phyloP scores from a whole-genome alignment of 2,797 vertebrate species.

The Cirrhinus mrigala region DNA sequence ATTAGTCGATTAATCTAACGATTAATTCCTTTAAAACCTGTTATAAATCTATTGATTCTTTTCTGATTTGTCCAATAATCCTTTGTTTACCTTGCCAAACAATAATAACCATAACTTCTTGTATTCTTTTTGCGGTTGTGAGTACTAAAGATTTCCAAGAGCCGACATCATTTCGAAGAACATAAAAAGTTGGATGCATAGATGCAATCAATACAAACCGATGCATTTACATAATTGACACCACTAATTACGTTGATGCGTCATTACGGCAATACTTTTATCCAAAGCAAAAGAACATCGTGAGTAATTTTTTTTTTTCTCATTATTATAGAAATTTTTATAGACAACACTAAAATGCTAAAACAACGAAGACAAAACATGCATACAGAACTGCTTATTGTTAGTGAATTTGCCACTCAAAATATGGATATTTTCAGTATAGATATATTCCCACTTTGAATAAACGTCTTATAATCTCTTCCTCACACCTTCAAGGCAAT shows the following conservation, averaged over 20 bases:
- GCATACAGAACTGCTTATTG: neutral
- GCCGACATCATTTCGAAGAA: too few species aligned
- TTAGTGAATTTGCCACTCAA: neutral
- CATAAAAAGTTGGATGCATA: too few species aligned
- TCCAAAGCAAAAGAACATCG: neutral
- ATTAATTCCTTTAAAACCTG: too few species aligned
- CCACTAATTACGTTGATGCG: neutral
- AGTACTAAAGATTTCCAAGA: too few species aligned
- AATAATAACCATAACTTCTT: too few species aligned
- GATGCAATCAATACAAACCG: neutral
- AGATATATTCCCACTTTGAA: neutral
- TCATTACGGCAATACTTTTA: neutral
- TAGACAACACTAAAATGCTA: neutral
- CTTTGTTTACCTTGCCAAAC: too few species aligned
- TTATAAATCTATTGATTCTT: too few species aligned
- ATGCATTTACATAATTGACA: neutral
- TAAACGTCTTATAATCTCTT: neutral
- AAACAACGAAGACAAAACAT: neutral
- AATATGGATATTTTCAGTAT: neutral
- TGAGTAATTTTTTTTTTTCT: neutral
- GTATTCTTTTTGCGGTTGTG: too few species aligned
- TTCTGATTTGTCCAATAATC: too few species aligned
- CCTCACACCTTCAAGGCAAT: neutral
- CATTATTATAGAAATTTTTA: neutral
- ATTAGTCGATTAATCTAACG: too few species aligned